Conservation (phyloP, 2,888 invertebrate species). For the Eurois occulta region DNA sequence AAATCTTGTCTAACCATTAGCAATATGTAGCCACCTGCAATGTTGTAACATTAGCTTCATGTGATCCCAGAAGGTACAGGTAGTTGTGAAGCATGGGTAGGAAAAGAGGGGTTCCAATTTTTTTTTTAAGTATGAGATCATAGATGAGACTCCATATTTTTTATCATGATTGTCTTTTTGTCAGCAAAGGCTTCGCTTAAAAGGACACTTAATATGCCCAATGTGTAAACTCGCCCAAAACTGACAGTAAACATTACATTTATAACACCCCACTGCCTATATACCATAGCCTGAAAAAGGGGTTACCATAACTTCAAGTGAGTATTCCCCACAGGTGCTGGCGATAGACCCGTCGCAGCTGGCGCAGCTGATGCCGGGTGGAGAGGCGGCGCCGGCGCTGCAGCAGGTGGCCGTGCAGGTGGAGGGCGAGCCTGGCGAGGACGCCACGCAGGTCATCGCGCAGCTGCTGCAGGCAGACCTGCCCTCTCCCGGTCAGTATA, state of each 20-base stretch:
- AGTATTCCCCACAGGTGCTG: constrained; percentile 83
- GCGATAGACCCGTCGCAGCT: constrained; percentile 89
- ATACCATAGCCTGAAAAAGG: neutral
- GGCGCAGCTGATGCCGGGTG: constrained; percentile 91
- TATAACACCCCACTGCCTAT: neutral
- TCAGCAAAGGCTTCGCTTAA: neutral
- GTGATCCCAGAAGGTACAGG: neutral
- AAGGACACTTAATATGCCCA: neutral
- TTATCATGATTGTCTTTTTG: neutral
- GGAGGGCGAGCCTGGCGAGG: constrained; percentile 90
- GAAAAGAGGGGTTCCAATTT: neutral
- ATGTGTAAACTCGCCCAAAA: neutral
- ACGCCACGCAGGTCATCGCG: constrained; percentile 95
- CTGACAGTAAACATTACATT: neutral
- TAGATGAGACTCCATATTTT: neutral
- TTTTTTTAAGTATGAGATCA: neutral
- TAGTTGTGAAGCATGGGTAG: neutral
- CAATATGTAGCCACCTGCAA: neutral
- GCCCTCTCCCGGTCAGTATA: constrained; percentile 93
- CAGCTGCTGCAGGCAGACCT: constrained; percentile 96
- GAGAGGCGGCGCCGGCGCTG: constrained; percentile 86
- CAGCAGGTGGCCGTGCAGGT: constrained; percentile 90
- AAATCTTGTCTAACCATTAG: neutral
- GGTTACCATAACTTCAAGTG: constrained; percentile 6
- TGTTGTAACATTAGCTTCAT: neutral